These are phyloP conservation scores for Geodia barretti DNA, from an alignment of 37 sponge, comb jelly and placozoan genomes.

Conservation along the genomic window DNA sequence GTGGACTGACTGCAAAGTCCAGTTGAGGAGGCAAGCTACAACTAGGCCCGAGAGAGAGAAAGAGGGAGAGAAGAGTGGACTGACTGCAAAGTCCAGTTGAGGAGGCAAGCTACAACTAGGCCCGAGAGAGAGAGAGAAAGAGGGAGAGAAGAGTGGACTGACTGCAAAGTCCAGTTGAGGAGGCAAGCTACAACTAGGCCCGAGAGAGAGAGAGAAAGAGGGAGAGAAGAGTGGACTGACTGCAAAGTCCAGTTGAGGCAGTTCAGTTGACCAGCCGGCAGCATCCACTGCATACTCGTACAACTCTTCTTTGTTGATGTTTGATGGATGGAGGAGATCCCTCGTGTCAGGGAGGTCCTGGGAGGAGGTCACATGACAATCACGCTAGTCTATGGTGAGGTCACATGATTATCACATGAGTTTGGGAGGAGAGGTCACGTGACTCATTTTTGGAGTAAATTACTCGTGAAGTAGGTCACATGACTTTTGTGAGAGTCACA, in stretches of 20 bases:
- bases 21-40: no score
- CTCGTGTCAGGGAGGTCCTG: constrained; percentile 76
- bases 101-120: no score
- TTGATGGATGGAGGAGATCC: constrained; percentile 64
- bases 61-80: not conserved
- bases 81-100: constrained; percentile 70
- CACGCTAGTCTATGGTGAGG: not conserved
- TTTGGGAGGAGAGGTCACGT: no score
- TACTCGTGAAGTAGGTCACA: not conserved
- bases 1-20: no score
- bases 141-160: not conserved
- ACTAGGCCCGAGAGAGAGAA: not conserved
- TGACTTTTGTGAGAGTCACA: not conserved
- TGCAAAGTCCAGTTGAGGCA: constrained; percentile 81
- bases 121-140: not conserved
- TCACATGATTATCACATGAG: no score
- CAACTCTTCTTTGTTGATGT: constrained; percentile 64
- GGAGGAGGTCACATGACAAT: not conserved
- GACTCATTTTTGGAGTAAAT: not conserved
- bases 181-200: no score
- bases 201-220: not conserved
- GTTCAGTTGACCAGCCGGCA: constrained; percentile 85
- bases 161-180: not conserved
- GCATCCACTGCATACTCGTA: constrained; percentile 77
- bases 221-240: constrained; percentile 32